Evolutionary conservation across 2,113 vertebrate genomes (phyloP).

Genomic region (Pelobates fuscus): DNA sequence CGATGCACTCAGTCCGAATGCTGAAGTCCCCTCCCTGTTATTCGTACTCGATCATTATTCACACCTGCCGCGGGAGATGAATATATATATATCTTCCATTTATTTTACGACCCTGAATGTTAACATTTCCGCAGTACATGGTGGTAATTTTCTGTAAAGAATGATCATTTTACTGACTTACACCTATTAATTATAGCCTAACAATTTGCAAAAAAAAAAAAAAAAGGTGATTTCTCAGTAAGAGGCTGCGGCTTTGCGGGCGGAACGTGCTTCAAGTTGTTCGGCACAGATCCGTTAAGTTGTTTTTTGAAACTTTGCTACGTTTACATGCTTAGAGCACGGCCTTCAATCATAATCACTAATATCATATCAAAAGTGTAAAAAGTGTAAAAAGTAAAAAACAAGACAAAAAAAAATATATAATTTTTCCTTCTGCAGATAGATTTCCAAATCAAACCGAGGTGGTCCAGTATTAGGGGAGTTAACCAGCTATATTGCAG

Average conservation of each 20-base stretch:
- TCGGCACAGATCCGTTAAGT: neutral
- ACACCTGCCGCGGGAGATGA: constrained; percentile 50
- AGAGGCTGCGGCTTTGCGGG: neutral
- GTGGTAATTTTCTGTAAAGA: constrained; percentile 63
- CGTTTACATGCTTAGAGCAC: neutral
- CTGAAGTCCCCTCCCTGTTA: constrained; percentile 43
- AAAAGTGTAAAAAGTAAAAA: too few relatives aligned
- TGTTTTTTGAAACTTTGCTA: too few relatives aligned
- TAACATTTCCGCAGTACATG: constrained; percentile 65
- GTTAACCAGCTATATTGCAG: too few relatives aligned
- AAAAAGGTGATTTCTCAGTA: neutral
- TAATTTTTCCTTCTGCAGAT: too few relatives aligned
- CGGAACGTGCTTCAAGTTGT: neutral
- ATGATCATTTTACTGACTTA: constrained; percentile 68
- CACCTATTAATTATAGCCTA: constrained; percentile 57
- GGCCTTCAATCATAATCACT: neutral
- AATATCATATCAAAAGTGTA: too few relatives aligned
- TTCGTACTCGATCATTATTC: constrained; percentile 54
- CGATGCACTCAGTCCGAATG: constrained; percentile 54
- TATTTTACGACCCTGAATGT: constrained; percentile 60
- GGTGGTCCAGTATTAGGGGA: too few relatives aligned
- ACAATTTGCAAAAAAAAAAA: neutral
- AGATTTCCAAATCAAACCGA: too few relatives aligned
- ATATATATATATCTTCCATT: constrained; percentile 58
- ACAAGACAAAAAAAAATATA: too few relatives aligned